Evolutionary conservation across 2,888 invertebrate genomes (phyloP).

Genomic region (Deilephila porcellus): DNA sequence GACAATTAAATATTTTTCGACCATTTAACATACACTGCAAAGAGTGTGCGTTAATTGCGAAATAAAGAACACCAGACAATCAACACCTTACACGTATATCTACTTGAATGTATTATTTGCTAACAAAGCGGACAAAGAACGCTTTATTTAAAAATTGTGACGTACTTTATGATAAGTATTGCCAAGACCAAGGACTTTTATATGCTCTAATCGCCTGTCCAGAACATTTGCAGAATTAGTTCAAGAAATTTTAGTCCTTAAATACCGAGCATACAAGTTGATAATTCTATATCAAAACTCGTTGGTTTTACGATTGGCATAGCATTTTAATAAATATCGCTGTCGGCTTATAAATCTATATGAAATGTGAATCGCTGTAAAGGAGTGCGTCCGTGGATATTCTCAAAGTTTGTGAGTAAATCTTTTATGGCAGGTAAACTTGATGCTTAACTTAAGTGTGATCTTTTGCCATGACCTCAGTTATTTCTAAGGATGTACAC

Average conservation of each 20-base stretch:
- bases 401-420: constrained; percentile 2
- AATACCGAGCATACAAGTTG: not conserved
- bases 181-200: not conserved
- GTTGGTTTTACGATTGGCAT: constrained; percentile 6
- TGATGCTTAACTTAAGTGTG: not conserved
- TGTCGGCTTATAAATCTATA: not conserved
- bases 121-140: constrained; percentile 11
- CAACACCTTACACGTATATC: not conserved
- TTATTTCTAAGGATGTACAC: constrained; percentile 1
- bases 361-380: not conserved
- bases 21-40: no score
- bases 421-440: not conserved
- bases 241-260: not conserved
- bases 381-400: not conserved
- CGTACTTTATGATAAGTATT: constrained; percentile 9
- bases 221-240: not conserved
- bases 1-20: no score
- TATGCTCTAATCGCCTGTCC: not conserved
- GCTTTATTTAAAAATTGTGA: not conserved
- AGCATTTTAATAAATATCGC: constrained; percentile 5
- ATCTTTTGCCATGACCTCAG: constrained; percentile 2
- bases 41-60: no score
- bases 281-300: not conserved
- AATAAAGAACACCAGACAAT: not conserved
- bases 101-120: not conserved